Percentiles rank a stretch among this genome's conserved stretches.
Conservation (phyloP, 2,888 invertebrate species). For the Spilosoma lubricipeda region DNA sequence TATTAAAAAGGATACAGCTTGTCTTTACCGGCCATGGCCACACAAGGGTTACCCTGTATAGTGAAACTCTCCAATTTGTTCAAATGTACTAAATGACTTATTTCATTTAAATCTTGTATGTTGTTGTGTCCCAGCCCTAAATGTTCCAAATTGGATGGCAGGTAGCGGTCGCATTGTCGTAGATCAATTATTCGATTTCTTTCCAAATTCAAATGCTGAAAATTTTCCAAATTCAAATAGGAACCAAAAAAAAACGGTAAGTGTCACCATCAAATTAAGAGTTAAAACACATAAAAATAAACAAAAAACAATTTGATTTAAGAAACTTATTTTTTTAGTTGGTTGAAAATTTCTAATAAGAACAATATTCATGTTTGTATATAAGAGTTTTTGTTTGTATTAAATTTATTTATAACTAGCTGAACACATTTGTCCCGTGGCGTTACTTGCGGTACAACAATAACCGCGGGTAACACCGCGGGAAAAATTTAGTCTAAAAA, state of each 20-base stretch:
- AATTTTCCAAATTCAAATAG: slow-evolving; percentile 9
- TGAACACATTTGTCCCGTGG: too few relatives aligned
- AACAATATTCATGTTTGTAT: too few relatives aligned
- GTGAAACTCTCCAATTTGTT: slow-evolving; percentile 92
- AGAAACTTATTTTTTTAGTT: too few relatives aligned
- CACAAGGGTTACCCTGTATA: slow-evolving; percentile 95
- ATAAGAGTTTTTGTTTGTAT: too few relatives aligned
- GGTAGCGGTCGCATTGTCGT: slow-evolving; percentile 92
- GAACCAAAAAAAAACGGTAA: too few relatives aligned
- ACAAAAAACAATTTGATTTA: too few relatives aligned
- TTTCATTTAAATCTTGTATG: slow-evolving; percentile 94
- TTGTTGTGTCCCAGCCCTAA: slow-evolving; percentile 94
- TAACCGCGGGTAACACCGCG: too few relatives aligned
- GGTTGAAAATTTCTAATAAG: too few relatives aligned
- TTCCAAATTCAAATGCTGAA: slow-evolving; percentile 93
- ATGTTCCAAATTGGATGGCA: slow-evolving; percentile 91
- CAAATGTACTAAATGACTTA: slow-evolving; percentile 92
- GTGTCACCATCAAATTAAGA: too few relatives aligned
- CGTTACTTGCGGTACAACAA: too few relatives aligned
- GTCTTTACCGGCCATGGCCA: slow-evolving; percentile 90
- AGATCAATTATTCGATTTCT: slow-evolving; percentile 94
- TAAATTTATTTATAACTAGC: neutral
- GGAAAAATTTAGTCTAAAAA: too few relatives aligned
- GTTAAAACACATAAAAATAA: too few relatives aligned
- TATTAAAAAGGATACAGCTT: slow-evolving; percentile 90